Evolutionary conservation across 2,888 invertebrate species (phyloP).

Genomic region (Crossocerus cetratus): DNA sequence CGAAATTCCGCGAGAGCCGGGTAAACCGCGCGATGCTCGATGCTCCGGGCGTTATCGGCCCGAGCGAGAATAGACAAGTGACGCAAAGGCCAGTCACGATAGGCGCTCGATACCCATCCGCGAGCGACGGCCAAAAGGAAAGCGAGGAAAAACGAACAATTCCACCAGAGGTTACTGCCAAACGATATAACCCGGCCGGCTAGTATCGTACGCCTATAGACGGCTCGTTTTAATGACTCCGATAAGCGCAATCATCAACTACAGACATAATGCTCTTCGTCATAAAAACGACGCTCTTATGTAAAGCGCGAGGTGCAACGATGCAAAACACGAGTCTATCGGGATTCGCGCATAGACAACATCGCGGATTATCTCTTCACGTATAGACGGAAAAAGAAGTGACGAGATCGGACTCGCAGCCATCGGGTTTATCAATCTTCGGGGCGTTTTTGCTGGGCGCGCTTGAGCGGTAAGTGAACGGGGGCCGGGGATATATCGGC

Average conservation of each 20-base stretch:
- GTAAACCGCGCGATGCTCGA: conserved; percentile 12
- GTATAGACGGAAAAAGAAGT: conserved; percentile 40
- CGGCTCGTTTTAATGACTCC: neutral
- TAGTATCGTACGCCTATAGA: neutral
- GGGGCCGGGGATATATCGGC: neutral
- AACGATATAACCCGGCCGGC: neutral
- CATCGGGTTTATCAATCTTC: conserved; percentile 20
- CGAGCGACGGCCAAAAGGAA: conserved; percentile 12
- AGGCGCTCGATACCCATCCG: conserved; percentile 57
- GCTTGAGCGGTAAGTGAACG: neutral
- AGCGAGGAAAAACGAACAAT: conserved; percentile 6
- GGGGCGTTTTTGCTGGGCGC: neutral
- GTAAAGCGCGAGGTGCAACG: conserved; percentile 44
- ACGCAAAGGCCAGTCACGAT: conserved; percentile 61
- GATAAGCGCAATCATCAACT: neutral
- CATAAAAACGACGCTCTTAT: conserved; percentile 19
- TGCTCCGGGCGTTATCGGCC: conserved; percentile 54
- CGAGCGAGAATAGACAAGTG: conserved; percentile 66
- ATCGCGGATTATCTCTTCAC: conserved; percentile 44
- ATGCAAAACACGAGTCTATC: conserved; percentile 8
- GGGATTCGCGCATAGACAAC: conserved; percentile 35
- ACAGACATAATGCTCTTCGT: neutral
- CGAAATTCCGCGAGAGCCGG: conserved; percentile 47
- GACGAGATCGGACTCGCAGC: conserved; percentile 1
- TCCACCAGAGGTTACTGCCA: conserved; percentile 5